phyloP scores from a whole-genome alignment of 2,797 vertebrate genomes.

The Coendou prehensilis region DNA sequence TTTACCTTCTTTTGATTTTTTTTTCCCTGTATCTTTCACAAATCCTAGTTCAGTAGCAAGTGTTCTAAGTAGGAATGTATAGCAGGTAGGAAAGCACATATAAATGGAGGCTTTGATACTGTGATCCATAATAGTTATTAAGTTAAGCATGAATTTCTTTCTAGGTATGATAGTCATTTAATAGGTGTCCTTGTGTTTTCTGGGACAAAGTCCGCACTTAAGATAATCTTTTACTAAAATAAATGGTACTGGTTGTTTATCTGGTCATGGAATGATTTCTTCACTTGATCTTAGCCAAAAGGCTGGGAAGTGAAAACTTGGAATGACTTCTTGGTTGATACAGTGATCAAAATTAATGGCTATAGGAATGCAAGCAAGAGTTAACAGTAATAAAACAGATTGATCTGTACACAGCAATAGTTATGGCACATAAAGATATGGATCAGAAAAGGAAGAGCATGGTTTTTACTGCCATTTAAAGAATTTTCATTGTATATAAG shows the following conservation, averaged over 20 bases:
- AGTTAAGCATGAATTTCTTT: neutral
- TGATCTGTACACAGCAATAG: neutral
- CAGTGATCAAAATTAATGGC: neutral
- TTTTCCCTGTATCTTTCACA: conserved; percentile 15
- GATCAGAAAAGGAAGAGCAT: neutral
- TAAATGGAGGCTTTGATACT: neutral
- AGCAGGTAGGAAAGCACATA: neutral
- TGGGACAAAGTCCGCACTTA: neutral
- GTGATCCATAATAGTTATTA: neutral
- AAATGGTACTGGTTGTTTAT: neutral
- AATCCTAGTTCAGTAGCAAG: neutral
- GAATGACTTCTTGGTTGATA: neutral
- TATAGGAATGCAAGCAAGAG: neutral
- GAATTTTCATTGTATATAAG: neutral
- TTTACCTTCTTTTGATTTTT: neutral
- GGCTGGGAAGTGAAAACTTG: neutral
- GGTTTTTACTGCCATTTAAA: neutral
- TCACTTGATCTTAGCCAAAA: neutral
- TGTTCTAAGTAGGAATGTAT: neutral
- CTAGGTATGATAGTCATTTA: neutral
- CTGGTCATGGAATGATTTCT: neutral
- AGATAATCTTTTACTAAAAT: neutral
- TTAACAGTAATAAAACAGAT: neutral
- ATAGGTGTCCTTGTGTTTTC: neutral
- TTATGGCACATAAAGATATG: neutral